A percentile compares a stretch with the other conserved stretches of the same genome.
phyloP scores from a whole-genome alignment of 1,140 invertebrate species.

The Bombus difficillimus region DNA sequence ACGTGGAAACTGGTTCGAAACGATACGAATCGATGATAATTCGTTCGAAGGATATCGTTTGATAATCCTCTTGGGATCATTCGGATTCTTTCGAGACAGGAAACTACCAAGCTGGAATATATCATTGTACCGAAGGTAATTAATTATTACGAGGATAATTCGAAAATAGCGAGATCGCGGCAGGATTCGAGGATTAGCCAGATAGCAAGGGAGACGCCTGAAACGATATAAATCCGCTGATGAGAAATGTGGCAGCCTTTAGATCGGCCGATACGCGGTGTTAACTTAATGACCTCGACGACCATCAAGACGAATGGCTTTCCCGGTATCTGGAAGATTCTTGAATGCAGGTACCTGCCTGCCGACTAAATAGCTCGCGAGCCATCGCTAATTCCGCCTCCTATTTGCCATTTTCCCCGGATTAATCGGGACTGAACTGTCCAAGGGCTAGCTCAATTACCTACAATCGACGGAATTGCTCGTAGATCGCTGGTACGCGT shows the following conservation, averaged over 20 bases:
- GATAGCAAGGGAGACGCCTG: constrained; percentile 18
- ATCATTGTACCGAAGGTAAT: background rate
- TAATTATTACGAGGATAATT: constrained; percentile 7
- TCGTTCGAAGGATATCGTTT: background rate
- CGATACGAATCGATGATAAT: too few relatives aligned
- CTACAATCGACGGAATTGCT: constrained; percentile 12
- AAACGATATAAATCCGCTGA: constrained; percentile 57
- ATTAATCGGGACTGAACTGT: constrained; percentile 28
- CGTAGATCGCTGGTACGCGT: background rate
- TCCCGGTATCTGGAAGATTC: constrained; percentile 43
- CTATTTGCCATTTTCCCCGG: constrained; percentile 50
- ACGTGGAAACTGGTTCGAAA: background rate
- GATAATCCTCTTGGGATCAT: background rate
- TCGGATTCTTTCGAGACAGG: too few relatives aligned
- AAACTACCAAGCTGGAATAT: background rate
- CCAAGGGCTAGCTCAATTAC: constrained; percentile 10
- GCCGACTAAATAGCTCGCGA: constrained; percentile 56
- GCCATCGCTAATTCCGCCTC: constrained; percentile 53
- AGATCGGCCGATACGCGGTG: constrained; percentile 44
- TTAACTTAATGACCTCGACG: constrained; percentile 62
- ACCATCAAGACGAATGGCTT: constrained; percentile 53
- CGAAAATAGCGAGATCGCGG: background rate
- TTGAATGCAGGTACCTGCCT: constrained; percentile 30
- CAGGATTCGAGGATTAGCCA: constrained; percentile 22
- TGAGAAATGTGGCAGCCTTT: constrained; percentile 32